Conservation (phyloP, 2,113 vertebrate species). For the Antechinus stuartii region DNA sequence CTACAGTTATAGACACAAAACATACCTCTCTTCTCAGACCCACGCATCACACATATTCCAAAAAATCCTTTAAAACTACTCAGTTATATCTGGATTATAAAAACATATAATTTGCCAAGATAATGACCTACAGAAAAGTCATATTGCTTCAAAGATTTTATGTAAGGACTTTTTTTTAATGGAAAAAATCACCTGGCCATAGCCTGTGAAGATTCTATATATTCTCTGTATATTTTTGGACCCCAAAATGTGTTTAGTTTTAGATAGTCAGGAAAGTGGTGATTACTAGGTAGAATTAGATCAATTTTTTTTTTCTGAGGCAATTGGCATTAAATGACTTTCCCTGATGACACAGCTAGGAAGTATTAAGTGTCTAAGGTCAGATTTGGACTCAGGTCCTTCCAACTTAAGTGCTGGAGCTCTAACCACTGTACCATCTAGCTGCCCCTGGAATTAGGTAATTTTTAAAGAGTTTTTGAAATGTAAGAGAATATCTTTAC, state of each 20-base stretch:
- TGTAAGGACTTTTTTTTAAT: not conserved
- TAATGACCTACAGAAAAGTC: not conserved
- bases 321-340: too few species aligned
- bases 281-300: not conserved
- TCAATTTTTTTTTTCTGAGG: not conserved
- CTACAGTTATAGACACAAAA: not conserved
- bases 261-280: not conserved
- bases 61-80: not conserved
- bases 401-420: too few species aligned
- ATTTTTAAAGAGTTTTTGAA: not conserved
- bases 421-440: too few species aligned
- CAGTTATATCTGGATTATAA: not conserved
- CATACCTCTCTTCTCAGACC: not conserved
- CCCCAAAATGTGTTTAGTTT: constrained; percentile 7
- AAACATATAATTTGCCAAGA: not conserved
- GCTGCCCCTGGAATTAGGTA: not conserved
- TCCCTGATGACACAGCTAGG: too few species aligned
- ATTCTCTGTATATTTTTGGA: not conserved
- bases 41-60: not conserved
- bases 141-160: not conserved
- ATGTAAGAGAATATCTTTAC: constrained; percentile 74
- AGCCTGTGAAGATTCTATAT: not conserved
- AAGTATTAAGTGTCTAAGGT: too few species aligned
- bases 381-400: too few species aligned
- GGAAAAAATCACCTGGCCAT: not conserved